Conservation (phyloP, 2,888 invertebrate genomes). For the Ceramica pisi region DNA sequence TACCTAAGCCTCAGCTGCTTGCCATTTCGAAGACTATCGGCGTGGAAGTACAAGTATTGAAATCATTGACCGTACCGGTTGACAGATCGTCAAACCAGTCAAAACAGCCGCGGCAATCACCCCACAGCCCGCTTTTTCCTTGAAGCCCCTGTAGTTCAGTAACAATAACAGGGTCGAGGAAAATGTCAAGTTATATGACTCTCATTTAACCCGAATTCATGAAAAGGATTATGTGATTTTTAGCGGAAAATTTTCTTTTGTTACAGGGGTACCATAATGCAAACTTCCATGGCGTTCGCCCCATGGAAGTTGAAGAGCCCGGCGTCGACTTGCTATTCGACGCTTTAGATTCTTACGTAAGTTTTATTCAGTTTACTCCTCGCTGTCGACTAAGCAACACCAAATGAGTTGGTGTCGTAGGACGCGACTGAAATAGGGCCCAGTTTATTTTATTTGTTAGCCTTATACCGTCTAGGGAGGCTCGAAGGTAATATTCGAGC, state of each 20-base stretch:
- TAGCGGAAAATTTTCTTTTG: conserved; percentile 34
- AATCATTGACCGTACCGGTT: not conserved
- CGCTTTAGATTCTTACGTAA: conserved; percentile 41
- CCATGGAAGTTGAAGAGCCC: conserved; percentile 1
- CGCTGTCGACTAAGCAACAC: conserved; percentile 4
- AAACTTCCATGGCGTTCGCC: conserved; percentile 17
- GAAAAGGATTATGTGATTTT: conserved; percentile 10
- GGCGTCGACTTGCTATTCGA: conserved; percentile 30
- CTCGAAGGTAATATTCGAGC: conserved; percentile 15
- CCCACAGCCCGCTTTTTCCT: not conserved
- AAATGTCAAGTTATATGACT: conserved; percentile 2
- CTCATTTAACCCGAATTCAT: not conserved
- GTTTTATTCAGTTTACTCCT: conserved; percentile 26
- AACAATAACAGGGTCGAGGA: not conserved
- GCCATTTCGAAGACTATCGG: not conserved
- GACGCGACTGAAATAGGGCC: not conserved
- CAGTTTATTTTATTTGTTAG: conserved; percentile 10
- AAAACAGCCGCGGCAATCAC: not conserved
- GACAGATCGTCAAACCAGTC: not conserved
- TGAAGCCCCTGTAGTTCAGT: not conserved
- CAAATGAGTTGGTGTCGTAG: not conserved
- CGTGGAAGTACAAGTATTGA: not conserved
- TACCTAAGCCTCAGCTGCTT: no score
- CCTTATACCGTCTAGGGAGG: not conserved
- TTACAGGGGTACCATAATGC: conserved; percentile 50